Base-by-base conservation (phyloP, 1,140 invertebrate species). In the Ips nitidus region DNA sequence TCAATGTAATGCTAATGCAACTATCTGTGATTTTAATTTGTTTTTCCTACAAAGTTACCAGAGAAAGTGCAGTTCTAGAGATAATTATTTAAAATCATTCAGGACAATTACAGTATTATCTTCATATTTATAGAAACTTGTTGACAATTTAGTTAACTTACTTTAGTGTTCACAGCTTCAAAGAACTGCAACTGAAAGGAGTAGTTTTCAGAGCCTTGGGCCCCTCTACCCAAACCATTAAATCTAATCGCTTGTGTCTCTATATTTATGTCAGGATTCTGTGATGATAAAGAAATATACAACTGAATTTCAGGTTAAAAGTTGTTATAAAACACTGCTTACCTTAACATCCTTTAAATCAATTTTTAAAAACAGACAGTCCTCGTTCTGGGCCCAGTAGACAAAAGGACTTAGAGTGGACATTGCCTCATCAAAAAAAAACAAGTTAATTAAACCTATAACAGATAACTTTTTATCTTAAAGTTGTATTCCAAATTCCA, bases 321-420 rank as follows among this genome's bases (percentile, higher is more conserved):
- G 2, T 2, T 36, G 5, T 22, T 6, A 22, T 55, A 55, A 55
- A 6, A 38, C 4, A 47, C 45, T 55, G 41, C 52, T 68, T 84
- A 91, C 90, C 82, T 87, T 83, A 41, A 90, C 90, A 83, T 95
- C 90, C 79, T 90, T 91, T 50, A 97, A 83, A 79, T 95, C 94
- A 64, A 97, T 87, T 81, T 91, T 92, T 5, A 97, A 80, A 36
- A 88, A 90, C 43, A 97, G 79, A 70, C 84, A 84, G 72, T 86
- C 83, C 75, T 90, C 88, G 42, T 91, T 94, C 86, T 97, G 94
- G 7, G 94, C 92, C 94, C 94, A 98, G 81, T 94, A 96, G 1
- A 97, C 93, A 80, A 95, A 94, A 2, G 94, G 94, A 79, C 89
- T 92, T 50, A 88, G 75, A 61, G 73, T 72, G 1, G 79, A 66